These are phyloP conservation scores for Ptychobarbus kaznakovi DNA, from an alignment of 2,797 vertebrate species.

Conservation along the genomic window DNA sequence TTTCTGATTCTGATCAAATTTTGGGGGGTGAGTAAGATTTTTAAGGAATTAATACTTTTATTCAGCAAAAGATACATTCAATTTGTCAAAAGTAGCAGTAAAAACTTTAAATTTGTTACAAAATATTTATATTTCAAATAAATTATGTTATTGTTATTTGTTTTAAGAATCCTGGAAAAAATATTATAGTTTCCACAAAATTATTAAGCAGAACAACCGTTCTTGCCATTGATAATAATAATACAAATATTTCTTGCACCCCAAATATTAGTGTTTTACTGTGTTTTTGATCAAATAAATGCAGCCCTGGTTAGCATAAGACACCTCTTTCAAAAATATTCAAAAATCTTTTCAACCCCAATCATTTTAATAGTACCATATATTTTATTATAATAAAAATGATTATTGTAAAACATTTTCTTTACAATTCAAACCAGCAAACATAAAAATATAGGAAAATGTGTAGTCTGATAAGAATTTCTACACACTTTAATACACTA, in stretches of 20 bases:
- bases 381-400: neutral
- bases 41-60: neutral
- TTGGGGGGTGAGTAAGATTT: neutral
- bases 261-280: neutral
- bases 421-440: neutral
- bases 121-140: neutral
- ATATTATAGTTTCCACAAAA: neutral
- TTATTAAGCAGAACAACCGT: neutral
- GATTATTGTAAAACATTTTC: neutral
- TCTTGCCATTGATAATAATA: neutral
- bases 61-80: neutral
- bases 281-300: neutral
- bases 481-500: neutral
- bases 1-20: neutral
- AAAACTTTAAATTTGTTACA: neutral
- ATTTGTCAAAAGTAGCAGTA: neutral
- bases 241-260: neutral
- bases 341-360: neutral
- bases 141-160: neutral
- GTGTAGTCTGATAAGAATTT: neutral
- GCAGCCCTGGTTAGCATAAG: neutral
- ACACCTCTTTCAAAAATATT: neutral
- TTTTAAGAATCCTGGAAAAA: neutral
- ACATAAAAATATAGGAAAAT: neutral
- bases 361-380: neutral